Evolutionary conservation across 2,888 invertebrate species (phyloP).

Genomic region (Ophion obscuratus): DNA sequence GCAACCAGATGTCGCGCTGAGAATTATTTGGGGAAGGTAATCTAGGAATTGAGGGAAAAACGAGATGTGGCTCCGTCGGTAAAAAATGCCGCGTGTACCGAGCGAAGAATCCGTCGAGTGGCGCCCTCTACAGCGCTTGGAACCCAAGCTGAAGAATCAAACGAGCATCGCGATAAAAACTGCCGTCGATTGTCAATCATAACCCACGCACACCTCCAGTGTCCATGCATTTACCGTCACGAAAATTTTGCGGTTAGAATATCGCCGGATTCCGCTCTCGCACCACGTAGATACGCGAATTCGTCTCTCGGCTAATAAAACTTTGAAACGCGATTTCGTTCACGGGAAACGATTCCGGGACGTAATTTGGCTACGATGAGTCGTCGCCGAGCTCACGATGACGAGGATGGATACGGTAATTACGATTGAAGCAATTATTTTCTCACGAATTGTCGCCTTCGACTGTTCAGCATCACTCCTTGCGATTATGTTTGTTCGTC

Average conservation of each 20-base stretch:
- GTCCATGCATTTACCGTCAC: not conserved
- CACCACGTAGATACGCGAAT: slow-evolving; percentile 10
- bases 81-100: too few relatives aligned
- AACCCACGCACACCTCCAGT: not conserved
- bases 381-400: slow-evolving; percentile 91
- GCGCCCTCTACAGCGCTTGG: too few relatives aligned
- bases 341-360: not conserved
- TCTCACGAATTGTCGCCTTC: slow-evolving; percentile 48
- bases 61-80: too few relatives aligned
- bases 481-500: not conserved
- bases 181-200: slow-evolving; percentile 27
- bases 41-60: too few relatives aligned
- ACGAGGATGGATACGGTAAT: slow-evolving; percentile 93
- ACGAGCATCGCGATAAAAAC: not conserved
- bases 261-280: slow-evolving; percentile 39
- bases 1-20: too few relatives aligned
- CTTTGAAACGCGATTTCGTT: not conserved
- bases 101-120: too few relatives aligned
- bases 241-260: slow-evolving; percentile 57
- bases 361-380: slow-evolving; percentile 86
- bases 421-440: slow-evolving; percentile 56
- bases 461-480: slow-evolving; percentile 53
- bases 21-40: too few relatives aligned
- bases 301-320: slow-evolving; percentile 19
- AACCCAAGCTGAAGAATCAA: too few relatives aligned